Evolutionary conservation across 2,797 vertebrate species (phyloP).

Genomic region (Amphiprion clarkii): DNA sequence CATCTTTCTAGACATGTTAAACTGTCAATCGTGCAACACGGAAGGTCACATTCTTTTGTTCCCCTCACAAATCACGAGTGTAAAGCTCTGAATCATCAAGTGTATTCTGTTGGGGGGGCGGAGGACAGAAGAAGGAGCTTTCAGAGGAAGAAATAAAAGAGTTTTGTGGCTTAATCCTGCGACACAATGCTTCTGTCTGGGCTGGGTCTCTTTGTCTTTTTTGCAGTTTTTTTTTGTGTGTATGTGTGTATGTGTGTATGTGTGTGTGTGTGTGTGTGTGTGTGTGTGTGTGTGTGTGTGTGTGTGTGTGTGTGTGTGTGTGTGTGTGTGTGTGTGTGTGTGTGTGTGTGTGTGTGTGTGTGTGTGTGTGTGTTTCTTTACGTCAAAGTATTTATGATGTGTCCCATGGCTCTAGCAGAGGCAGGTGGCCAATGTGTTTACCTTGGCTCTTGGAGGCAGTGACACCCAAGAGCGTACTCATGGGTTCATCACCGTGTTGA

Average conservation of each 20-base stretch:
- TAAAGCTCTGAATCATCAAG: constrained; percentile 14
- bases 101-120: background rate
- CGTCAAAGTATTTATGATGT: constrained; percentile 39
- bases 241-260: too few species aligned
- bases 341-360: too few species aligned
- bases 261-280: too few species aligned
- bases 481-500: constrained; percentile 75
- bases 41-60: constrained; percentile 32
- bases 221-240: background rate
- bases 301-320: too few species aligned
- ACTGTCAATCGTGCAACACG: constrained; percentile 32
- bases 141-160: constrained; percentile 22
- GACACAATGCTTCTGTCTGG: background rate
- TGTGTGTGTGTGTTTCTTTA: constrained; percentile 13
- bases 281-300: too few species aligned
- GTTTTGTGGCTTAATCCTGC: constrained; percentile 18
- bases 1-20: constrained; percentile 38
- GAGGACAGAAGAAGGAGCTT: background rate
- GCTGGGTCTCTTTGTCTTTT: constrained; percentile 13
- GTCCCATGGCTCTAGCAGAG: constrained; percentile 18
- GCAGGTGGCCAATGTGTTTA: constrained; percentile 61
- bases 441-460: constrained; percentile 57
- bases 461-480: constrained; percentile 52
- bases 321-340: too few species aligned
- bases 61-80: constrained; percentile 24